Evolutionary conservation across 2,113 vertebrate genomes (phyloP).

Genomic region (Mystacornis crossleyi): DNA sequence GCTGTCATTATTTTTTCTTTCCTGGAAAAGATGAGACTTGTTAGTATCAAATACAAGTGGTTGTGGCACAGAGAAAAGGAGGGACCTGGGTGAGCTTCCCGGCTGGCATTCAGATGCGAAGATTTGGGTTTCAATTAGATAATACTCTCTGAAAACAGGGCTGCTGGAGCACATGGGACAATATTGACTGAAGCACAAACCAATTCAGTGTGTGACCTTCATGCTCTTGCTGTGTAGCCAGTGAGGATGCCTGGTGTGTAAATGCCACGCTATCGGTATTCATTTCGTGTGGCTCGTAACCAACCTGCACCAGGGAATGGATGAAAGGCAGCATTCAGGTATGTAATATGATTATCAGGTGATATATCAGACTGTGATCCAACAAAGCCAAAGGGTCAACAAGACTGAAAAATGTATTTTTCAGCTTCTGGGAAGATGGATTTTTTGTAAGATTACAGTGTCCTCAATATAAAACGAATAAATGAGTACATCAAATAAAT

Average conservation of each 20-base stretch:
- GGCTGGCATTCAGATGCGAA: conserved; percentile 39
- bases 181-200: conserved; percentile 67
- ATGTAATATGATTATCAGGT: conserved; percentile 66
- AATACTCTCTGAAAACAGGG: conserved; percentile 51
- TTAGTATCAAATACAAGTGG: conserved; percentile 5
- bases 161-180: conserved; percentile 56
- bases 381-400: conserved; percentile 61
- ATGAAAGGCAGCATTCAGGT: conserved; percentile 50
- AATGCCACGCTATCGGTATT: conserved; percentile 60
- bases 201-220: conserved; percentile 62
- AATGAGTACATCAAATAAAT: not conserved
- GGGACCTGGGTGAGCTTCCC: not conserved
- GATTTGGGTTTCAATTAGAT: conserved; percentile 63
- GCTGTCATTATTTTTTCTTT: not conserved
- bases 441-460: conserved; percentile 27
- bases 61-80: not conserved
- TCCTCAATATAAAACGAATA: conserved; percentile 1
- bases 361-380: conserved; percentile 31
- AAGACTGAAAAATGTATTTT: conserved; percentile 56
- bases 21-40: not conserved
- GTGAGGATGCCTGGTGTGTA: conserved; percentile 36
- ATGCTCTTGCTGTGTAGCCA: conserved; percentile 41
- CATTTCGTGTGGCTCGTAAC: not conserved
- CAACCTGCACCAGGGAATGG: not conserved
- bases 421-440: conserved; percentile 17